Evolutionary conservation across 2,888 invertebrate species (phyloP).

Genomic region (Synergus laeviventris): DNA sequence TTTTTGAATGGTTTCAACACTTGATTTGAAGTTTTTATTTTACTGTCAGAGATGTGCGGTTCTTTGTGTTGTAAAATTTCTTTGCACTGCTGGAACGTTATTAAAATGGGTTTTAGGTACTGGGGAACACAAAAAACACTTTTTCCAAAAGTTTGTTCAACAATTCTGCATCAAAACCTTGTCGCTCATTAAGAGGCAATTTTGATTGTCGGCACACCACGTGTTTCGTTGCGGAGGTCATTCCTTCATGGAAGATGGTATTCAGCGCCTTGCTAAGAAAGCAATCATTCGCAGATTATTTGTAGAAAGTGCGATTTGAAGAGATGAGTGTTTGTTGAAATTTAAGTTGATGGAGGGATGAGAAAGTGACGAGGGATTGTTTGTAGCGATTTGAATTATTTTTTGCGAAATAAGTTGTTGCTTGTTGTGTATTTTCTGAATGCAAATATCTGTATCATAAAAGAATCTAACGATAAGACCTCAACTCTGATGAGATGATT

Average conservation of each 20-base stretch:
- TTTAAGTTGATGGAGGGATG: background rate
- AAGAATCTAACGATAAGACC: too few relatives aligned
- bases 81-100: too few relatives aligned
- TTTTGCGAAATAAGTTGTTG: background rate
- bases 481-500: too few relatives aligned
- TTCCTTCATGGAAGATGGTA: background rate
- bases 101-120: too few relatives aligned
- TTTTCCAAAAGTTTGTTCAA: too few relatives aligned
- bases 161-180: background rate
- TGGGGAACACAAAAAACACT: too few relatives aligned
- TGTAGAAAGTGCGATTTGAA: constrained; percentile 22
- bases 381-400: background rate
- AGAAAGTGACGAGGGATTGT: background rate
- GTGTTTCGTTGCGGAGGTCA: constrained; percentile 17
- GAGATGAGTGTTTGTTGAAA: constrained; percentile 26
- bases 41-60: too few relatives aligned
- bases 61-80: too few relatives aligned
- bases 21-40: too few relatives aligned
- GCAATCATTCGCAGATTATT: constrained; percentile 36
- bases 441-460: too few relatives aligned
- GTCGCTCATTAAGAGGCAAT: background rate
- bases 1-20: too few relatives aligned
- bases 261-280: constrained; percentile 6
- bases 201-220: constrained; percentile 22
- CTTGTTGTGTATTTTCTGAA: background rate